A percentile compares a stretch with the other conserved stretches of the same genome.
These are phyloP conservation scores for Stichopus chloronotus DNA, from an alignment of 35 echinoderm and acorn worm genomes.

Conservation along the genomic window DNA sequence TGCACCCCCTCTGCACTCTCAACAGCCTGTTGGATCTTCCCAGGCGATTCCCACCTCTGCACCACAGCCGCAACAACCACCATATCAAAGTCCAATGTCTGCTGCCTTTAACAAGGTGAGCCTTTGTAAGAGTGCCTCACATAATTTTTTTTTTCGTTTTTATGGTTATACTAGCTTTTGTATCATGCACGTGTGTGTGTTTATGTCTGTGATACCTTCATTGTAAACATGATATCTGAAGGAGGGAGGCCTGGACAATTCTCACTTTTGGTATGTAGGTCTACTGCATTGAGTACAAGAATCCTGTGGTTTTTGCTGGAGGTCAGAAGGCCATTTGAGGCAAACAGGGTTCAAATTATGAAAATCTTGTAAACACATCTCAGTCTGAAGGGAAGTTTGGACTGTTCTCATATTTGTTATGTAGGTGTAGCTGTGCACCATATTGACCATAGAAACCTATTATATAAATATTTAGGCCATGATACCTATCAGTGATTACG, in stretches of 20 bases:
- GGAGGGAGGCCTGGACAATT: background rate
- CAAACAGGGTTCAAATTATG: too few species aligned
- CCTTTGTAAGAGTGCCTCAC: background rate
- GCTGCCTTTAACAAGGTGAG: conserved; percentile 38
- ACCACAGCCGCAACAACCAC: conserved; percentile 21
- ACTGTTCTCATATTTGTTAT: background rate
- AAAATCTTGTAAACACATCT: background rate
- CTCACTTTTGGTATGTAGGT: conserved; percentile 8
- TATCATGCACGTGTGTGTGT: background rate
- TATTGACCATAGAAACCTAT: background rate
- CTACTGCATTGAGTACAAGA: background rate
- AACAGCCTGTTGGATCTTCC: background rate
- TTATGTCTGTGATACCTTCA: background rate
- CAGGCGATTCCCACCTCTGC: conserved; percentile 24
- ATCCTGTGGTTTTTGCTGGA: background rate
- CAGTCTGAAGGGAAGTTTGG: background rate
- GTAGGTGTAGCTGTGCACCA: background rate
- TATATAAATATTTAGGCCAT: too few species aligned
- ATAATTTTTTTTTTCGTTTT: background rate
- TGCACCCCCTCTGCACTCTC: background rate
- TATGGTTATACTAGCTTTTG: background rate
- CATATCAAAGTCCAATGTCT: conserved; percentile 29
- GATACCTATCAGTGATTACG: too few species aligned
- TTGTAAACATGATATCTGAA: background rate
- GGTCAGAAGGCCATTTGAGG: background rate